Conservation (phyloP, 2,797 vertebrate species). For the Xiphophorus birchmanni region DNA sequence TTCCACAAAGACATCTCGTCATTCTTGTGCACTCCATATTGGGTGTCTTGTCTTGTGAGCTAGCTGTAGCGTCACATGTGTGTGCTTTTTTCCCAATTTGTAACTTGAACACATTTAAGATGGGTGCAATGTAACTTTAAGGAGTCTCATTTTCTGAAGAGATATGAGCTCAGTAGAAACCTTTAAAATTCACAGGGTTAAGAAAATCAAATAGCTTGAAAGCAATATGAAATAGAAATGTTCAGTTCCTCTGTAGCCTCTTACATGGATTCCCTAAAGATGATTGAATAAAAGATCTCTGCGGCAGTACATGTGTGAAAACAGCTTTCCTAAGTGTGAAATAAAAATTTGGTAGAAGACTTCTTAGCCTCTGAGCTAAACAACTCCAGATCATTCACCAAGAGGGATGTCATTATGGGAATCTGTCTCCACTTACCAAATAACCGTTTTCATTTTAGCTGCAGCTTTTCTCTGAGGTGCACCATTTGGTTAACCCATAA, state of each 20-base stretch:
- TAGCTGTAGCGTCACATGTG: neutral
- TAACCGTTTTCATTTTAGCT: constrained; percentile 21
- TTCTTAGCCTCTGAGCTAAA: neutral
- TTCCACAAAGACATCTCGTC: neutral
- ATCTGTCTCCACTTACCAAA: constrained; percentile 6
- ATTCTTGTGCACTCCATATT: neutral
- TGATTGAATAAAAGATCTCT: neutral
- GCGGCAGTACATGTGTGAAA: constrained; percentile 6
- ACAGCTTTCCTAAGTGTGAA: constrained; percentile 4
- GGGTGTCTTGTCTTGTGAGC: neutral
- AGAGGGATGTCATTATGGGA: constrained; percentile 7
- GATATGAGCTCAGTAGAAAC: neutral
- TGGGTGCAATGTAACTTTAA: neutral
- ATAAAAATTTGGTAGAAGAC: constrained; percentile 7
- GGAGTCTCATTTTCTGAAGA: neutral
- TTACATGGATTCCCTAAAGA: neutral
- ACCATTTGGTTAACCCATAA: constrained; percentile 27
- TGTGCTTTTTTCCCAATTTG: neutral
- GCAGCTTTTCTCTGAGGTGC: constrained; percentile 20
- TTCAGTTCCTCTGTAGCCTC: neutral
- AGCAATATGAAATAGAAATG: neutral
- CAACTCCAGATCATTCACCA: constrained; percentile 12
- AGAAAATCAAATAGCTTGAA: neutral
- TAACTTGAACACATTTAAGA: neutral
- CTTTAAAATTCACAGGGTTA: neutral